These are phyloP conservation scores for Mus spretus DNA, from an alignment of 2,797 vertebrate species.

Conservation along the genomic window DNA sequence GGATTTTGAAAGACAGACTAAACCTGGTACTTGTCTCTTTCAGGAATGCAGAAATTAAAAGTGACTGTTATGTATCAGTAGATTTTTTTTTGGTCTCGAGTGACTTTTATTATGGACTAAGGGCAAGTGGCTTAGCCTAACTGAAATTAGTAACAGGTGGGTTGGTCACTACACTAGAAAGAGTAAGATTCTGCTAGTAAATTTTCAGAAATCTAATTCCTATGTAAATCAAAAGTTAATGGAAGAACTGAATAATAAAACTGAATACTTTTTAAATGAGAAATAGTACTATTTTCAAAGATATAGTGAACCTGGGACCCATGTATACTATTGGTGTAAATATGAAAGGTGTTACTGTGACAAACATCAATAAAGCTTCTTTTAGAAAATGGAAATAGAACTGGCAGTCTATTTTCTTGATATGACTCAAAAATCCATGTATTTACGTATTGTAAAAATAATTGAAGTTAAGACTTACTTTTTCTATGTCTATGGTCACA, in stretches of 20 bases:
- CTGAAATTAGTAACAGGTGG: not conserved
- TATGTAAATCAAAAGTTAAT: not conserved
- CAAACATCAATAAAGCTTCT: not conserved
- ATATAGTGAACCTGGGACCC: not conserved
- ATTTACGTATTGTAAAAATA: not conserved
- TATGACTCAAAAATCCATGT: not conserved
- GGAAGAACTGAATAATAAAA: constrained; percentile 27
- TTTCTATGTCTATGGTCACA: not conserved
- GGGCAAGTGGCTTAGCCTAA: not conserved
- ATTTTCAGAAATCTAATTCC: not conserved
- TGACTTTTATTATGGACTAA: not conserved
- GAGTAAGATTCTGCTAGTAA: not conserved
- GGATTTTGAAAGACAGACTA: not conserved
- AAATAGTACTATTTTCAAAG: not conserved
- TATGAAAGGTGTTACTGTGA: not conserved
- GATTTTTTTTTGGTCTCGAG: not conserved
- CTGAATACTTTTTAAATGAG: not conserved
- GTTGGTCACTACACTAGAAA: not conserved
- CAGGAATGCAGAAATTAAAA: not conserved
- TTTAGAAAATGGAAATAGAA: not conserved
- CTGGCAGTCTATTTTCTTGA: not conserved
- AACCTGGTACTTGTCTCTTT: not conserved
- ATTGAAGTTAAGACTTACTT: not conserved
- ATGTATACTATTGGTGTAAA: not conserved
- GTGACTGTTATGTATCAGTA: not conserved